phyloP scores from a whole-genome alignment of 2,797 vertebrate species.

The Caiman crocodilus region DNA sequence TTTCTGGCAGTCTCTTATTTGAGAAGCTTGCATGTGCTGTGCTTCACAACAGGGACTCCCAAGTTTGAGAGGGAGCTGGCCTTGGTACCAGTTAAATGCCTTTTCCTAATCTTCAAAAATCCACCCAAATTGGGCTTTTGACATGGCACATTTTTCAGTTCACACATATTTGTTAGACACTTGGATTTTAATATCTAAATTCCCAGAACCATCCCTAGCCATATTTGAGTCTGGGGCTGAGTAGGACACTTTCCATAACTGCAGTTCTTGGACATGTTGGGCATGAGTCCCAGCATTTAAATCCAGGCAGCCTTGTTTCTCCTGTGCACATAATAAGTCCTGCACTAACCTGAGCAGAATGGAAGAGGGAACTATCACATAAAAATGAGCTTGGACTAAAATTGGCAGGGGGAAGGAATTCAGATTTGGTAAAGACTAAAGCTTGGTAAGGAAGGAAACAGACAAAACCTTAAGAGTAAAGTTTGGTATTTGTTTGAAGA shows the following conservation, averaged over 20 bases:
- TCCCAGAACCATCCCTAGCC: background rate
- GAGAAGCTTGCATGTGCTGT: background rate
- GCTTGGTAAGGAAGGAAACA: too few relatives aligned
- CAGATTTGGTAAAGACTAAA: too few relatives aligned
- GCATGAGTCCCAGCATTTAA: background rate
- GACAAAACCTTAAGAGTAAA: too few relatives aligned
- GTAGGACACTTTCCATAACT: background rate
- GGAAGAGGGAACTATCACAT: background rate
- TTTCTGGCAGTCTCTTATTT: background rate
- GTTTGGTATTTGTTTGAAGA: too few relatives aligned
- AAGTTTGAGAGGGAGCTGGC: background rate
- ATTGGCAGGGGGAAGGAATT: too few relatives aligned
- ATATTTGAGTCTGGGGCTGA: background rate
- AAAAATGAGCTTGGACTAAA: too few relatives aligned
- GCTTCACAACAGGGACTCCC: background rate
- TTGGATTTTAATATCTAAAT: background rate
- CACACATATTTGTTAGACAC: background rate
- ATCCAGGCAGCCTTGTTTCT: background rate
- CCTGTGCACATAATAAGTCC: background rate
- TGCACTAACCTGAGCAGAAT: background rate
- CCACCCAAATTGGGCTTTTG: background rate
- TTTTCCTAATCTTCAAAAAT: background rate
- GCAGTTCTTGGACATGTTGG: background rate
- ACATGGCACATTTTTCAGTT: background rate
- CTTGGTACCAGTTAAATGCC: background rate